Evolutionary conservation across 1,140 invertebrate species (phyloP).

Genomic region (Drosophila ercepeae): DNA sequence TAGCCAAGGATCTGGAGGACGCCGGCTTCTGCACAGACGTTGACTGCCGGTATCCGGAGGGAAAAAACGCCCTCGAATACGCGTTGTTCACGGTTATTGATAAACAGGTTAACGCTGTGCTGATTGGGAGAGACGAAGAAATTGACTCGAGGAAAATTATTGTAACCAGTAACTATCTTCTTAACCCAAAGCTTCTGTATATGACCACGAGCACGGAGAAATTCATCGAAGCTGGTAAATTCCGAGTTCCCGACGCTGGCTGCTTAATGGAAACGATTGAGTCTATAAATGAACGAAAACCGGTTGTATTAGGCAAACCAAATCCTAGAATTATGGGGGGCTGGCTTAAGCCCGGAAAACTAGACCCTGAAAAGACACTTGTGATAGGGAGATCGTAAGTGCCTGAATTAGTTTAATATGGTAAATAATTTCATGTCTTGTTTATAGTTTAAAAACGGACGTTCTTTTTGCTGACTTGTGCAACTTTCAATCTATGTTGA

Average conservation of each 20-base stretch:
- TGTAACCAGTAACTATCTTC: conserved; percentile 43
- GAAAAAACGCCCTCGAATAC: neutral
- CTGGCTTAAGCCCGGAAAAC: conserved; percentile 3
- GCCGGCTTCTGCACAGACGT: conserved; percentile 15
- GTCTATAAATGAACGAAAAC: conserved; percentile 36
- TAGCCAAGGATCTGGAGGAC: conserved; percentile 27
- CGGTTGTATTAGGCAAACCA: conserved; percentile 57
- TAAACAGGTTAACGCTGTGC: conserved; percentile 47
- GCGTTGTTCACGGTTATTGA: conserved; percentile 20
- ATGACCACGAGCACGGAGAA: conserved; percentile 38
- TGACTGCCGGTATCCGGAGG: neutral
- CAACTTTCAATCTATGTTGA: conserved; percentile 58
- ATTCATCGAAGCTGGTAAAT: conserved; percentile 7
- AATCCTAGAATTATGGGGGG: conserved; percentile 47
- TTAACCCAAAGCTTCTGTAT: conserved; percentile 22
- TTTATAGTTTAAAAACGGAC: conserved; percentile 44
- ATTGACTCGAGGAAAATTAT: conserved; percentile 34
- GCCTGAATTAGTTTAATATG: neutral
- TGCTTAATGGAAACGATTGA: conserved; percentile 44
- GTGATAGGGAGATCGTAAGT: conserved; percentile 66
- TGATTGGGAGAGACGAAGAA: conserved; percentile 38
- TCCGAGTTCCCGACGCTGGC: conserved; percentile 30
- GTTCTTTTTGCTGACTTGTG: conserved; percentile 51
- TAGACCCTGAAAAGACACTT: conserved; percentile 57
- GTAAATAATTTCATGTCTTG: neutral